These are phyloP conservation scores for Tetragonula clypearis DNA, from an alignment of 1,140 invertebrate species.

Conservation along the genomic window DNA sequence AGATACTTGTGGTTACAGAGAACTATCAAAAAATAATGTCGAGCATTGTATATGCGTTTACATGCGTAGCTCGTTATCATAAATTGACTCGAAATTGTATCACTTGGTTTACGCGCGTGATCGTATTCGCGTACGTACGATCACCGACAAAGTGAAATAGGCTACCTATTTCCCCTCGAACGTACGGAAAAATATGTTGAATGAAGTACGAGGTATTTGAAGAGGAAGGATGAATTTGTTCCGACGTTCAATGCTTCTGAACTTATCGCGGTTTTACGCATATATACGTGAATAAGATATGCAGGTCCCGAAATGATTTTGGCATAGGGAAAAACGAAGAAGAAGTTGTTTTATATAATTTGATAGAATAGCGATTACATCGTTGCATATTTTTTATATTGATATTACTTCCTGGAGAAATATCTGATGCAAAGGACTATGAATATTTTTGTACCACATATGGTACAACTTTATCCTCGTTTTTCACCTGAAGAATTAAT, in stretches of 20 bases:
- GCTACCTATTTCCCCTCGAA: conserved; percentile 2
- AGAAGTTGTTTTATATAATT: not conserved
- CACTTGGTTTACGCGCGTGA: not conserved
- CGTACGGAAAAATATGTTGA: not conserved
- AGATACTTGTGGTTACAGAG: no score
- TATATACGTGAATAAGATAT: not conserved
- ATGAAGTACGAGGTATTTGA: conserved; percentile 12
- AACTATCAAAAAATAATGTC: no score
- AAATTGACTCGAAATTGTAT: conserved; percentile 19
- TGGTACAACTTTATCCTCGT: not conserved
- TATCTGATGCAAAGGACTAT: not conserved
- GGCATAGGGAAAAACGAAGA: not conserved
- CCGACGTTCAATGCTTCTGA: not conserved
- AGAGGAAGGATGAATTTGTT: conserved; percentile 4
- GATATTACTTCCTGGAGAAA: not conserved
- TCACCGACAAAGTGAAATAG: conserved; percentile 17
- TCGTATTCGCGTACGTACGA: not conserved
- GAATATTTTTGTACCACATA: not conserved
- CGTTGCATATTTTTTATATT: no score
- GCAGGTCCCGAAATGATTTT: not conserved
- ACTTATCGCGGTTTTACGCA: not conserved
- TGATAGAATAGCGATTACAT: not conserved
- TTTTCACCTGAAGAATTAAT: no score
- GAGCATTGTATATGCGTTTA: not conserved
- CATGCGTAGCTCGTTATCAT: conserved; percentile 3